Base-by-base conservation (phyloP, 2,113 vertebrate genomes). In the Bubo bubo region DNA sequence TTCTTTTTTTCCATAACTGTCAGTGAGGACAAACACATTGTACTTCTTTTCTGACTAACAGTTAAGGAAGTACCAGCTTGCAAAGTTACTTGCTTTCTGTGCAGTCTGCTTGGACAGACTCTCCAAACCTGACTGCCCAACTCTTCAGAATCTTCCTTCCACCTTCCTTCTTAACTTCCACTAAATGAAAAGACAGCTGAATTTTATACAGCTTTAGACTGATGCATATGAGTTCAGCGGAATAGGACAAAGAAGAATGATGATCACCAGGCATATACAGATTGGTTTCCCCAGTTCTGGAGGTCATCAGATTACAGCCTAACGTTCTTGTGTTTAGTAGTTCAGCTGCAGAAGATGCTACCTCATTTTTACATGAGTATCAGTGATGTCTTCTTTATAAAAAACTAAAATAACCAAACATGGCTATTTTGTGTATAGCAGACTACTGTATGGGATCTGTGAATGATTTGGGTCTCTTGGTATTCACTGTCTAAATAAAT, bases 401-500 rank as follows among this genome's bases (percentile, higher is more conserved):
- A 92, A 80, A 66, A 41, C 43, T 15, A 58, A 63, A 56, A 67
- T 12, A 76, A 63, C 13, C 32, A 66, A 87, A 75, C 8, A 32
- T 41, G 32, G 14, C 16, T 94, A 8, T 52, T 91, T 55, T 68
- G 8, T 64, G 17, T 52, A n/a, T 7, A 81, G 27, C 24, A 85
- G 52, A 13, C 4, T 79, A 52, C 50, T 39, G 8, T 27, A 62
- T 37, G 35, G 23, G 47, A 20, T 68, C 43, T 77, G 37, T 77
- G 75, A 79, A 94, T 68, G 18, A 64, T 63, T 35, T 68, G 52
- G 67, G 56, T 49, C 43, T 85, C 66, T 85, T 75, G 24, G 39
- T 72, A 91, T 72, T 90, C 62, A 41, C 56, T 82, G 45, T 41
- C 23, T 72, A 85, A 88, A 92, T 41, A 90, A 92, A 52, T 28